Conservation (phyloP, 1,140 invertebrate species). For the Stegodyphus mimosarum region DNA sequence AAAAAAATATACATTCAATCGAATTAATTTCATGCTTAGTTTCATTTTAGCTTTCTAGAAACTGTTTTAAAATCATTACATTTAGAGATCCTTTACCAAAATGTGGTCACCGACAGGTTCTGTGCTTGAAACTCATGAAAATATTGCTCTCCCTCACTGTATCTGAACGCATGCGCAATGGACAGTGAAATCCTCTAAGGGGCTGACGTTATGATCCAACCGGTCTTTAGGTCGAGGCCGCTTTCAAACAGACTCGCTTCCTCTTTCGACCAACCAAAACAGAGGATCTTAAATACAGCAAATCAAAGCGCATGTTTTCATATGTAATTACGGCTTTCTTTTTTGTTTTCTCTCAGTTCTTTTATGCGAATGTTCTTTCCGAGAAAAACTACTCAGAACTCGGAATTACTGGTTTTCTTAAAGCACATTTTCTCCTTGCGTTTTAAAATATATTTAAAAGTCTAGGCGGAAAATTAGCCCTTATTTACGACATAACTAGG, state of each 20-base stretch:
- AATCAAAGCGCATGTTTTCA: slow-evolving; percentile 9
- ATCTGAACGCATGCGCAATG: slow-evolving; percentile 18
- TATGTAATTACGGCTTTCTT: slow-evolving; percentile 37
- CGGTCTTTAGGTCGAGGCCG: slow-evolving; percentile 52
- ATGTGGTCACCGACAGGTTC: neutral
- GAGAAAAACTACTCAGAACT: neutral
- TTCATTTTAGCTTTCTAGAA: too few relatives aligned
- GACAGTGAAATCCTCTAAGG: neutral
- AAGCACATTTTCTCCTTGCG: neutral
- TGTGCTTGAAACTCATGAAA: neutral
- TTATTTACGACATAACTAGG: too few relatives aligned
- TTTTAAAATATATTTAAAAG: too few relatives aligned
- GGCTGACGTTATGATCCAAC: slow-evolving; percentile 45
- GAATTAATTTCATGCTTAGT: too few relatives aligned
- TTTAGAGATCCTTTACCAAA: neutral
- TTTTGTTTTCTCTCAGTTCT: neutral
- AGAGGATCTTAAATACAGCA: slow-evolving; percentile 17
- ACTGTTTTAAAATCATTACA: too few relatives aligned
- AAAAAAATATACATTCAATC: too few relatives aligned
- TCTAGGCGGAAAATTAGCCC: too few relatives aligned
- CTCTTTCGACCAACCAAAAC: slow-evolving; percentile 36
- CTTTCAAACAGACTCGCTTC: slow-evolving; percentile 12
- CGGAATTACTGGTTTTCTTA: slow-evolving; percentile 32
- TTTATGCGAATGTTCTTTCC: slow-evolving; percentile 11
- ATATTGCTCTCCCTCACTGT: slow-evolving; percentile 27